Conservation (phyloP, 92 coral and sea anemone genomes). For the Micromussa lordhowensis region DNA sequence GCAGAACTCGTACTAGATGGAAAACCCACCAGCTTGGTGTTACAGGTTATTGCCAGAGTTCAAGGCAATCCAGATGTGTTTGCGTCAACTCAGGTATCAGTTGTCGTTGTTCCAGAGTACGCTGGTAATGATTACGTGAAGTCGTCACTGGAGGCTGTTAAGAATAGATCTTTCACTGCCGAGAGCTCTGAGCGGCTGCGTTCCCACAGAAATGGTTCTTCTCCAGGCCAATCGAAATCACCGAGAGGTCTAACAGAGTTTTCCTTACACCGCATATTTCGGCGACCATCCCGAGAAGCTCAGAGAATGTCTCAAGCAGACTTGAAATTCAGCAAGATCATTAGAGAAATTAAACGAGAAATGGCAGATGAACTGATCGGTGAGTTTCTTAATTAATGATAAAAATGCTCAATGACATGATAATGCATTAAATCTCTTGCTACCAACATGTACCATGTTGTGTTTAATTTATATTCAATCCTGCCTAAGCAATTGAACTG, state of each 20-base stretch:
- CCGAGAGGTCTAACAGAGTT: constrained; percentile 72
- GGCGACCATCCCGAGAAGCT: constrained; percentile 86
- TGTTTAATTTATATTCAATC: too few relatives aligned
- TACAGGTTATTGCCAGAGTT: constrained; percentile 51
- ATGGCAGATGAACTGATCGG: constrained; percentile 79
- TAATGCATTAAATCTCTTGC: too few relatives aligned
- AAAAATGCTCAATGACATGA: too few relatives aligned
- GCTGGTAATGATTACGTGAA: constrained; percentile 84
- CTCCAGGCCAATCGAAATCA: neutral
- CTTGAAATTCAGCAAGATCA: constrained; percentile 78
- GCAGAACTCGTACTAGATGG: constrained; percentile 13
- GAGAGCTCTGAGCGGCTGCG: constrained; percentile 44
- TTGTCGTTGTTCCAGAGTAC: constrained; percentile 86
- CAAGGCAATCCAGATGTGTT: constrained; percentile 54
- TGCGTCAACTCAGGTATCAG: constrained; percentile 72
- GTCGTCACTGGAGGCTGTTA: constrained; percentile 74
- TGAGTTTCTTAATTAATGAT: constrained; percentile 4
- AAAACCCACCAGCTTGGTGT: constrained; percentile 47
- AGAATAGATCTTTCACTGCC: constrained; percentile 52
- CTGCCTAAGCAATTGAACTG: too few relatives aligned
- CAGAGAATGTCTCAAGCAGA: constrained; percentile 88
- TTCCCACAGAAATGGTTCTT: neutral
- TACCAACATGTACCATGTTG: too few relatives aligned
- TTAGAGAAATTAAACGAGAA: constrained; percentile 74
- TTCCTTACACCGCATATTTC: constrained; percentile 91